phyloP scores from a whole-genome alignment of 2,797 vertebrate genomes.

The Sardinella longiceps region DNA sequence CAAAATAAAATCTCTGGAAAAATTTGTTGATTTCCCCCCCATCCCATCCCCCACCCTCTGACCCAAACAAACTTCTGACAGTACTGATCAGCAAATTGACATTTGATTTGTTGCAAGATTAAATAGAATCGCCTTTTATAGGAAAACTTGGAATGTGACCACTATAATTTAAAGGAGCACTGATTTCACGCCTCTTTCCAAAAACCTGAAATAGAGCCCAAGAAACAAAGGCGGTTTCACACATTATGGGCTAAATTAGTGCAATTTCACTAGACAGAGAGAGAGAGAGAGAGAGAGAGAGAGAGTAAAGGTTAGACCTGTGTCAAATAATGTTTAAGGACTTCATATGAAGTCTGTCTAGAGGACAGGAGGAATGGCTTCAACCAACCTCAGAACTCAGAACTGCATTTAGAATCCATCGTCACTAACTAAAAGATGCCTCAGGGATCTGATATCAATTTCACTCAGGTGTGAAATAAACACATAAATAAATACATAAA shows the following conservation, averaged over 20 bases:
- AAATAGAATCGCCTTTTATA: not conserved
- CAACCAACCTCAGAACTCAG: not conserved
- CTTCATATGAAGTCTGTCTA: not conserved
- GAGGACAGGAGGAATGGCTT: not conserved
- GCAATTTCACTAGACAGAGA: constrained; percentile 68
- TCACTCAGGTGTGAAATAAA: not conserved
- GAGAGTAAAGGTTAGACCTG: not conserved
- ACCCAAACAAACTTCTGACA: not conserved
- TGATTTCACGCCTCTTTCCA: not conserved
- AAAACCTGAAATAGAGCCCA: constrained; percentile 28
- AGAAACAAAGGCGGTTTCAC: constrained; percentile 37
- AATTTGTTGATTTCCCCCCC: not conserved
- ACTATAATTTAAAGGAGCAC: not conserved
- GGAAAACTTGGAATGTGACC: not conserved
- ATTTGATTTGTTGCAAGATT: not conserved
- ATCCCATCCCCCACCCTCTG: not conserved
- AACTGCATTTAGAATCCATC: not conserved
- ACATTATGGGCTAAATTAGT: constrained; percentile 73
- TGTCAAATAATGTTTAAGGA: not conserved
- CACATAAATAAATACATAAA: constrained; percentile 4
- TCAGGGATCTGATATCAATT: not conserved
- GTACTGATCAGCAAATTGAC: not conserved
- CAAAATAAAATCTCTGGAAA: not conserved
- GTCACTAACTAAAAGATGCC: not conserved
- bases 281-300: constrained; percentile 30